These are phyloP conservation scores for Nicator chloris DNA, from an alignment of 2,113 vertebrate species.

Conservation along the genomic window DNA sequence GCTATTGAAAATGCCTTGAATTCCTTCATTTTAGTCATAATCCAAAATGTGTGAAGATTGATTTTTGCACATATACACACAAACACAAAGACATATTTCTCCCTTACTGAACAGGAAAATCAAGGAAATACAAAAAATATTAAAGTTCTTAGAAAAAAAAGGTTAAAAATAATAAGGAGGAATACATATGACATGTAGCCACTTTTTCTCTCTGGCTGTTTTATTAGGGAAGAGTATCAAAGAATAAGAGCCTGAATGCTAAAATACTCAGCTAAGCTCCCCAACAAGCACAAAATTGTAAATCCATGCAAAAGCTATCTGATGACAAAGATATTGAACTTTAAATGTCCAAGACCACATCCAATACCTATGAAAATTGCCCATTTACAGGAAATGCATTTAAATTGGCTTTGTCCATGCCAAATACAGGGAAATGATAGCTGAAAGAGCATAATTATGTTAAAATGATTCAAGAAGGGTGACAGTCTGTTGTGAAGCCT, in stretches of 20 bases:
- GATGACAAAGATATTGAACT: slow-evolving; percentile 65
- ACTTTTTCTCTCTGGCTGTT: neutral
- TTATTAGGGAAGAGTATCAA: neutral
- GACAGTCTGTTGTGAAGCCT: slow-evolving; percentile 57
- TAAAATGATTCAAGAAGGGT: slow-evolving; percentile 59
- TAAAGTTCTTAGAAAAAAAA: neutral
- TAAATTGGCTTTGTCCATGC: slow-evolving; percentile 68
- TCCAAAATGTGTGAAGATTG: neutral
- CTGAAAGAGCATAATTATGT: slow-evolving; percentile 71
- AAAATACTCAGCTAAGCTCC: slow-evolving; percentile 2
- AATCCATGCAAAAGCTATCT: slow-evolving; percentile 47
- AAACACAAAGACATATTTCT: neutral
- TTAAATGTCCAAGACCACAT: slow-evolving; percentile 58
- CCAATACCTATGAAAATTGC: slow-evolving; percentile 70
- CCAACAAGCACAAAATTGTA: slow-evolving; percentile 32
- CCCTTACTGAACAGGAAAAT: neutral
- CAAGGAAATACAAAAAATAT: neutral
- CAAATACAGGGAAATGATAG: slow-evolving; percentile 64
- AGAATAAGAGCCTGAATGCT: neutral
- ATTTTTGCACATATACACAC: neutral
- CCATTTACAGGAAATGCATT: slow-evolving; percentile 72
- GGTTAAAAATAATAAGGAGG: neutral
- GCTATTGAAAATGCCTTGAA: neutral
- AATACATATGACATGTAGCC: neutral
- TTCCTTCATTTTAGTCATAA: neutral